Percentiles rank a stretch among this genome's conserved stretches.
Evolutionary conservation across 2,113 vertebrate species (phyloP).

Genomic region (Anoura caudifer): DNA sequence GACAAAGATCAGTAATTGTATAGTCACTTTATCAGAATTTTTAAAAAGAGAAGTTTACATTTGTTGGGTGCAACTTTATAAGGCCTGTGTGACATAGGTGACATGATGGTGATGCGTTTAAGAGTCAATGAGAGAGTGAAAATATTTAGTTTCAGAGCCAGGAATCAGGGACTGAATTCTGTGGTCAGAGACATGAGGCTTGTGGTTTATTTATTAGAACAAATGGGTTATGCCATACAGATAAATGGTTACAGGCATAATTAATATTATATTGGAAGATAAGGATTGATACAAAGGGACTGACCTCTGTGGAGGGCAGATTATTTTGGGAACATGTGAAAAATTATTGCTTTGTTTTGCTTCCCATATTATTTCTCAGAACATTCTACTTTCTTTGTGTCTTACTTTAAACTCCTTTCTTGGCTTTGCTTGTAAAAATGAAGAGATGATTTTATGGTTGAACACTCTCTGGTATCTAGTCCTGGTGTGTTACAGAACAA

Average conservation of each 20-base stretch:
- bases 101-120: background rate
- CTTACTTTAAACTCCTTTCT: conserved; percentile 1
- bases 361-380: background rate
- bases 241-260: background rate
- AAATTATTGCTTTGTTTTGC: background rate
- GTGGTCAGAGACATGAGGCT: background rate
- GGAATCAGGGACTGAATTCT: background rate
- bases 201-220: background rate
- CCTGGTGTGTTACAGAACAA: background rate
- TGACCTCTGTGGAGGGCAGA: background rate
- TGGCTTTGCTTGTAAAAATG: background rate
- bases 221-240: background rate
- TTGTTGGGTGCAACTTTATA: background rate
- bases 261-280: background rate
- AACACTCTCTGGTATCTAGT: background rate
- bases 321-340: background rate
- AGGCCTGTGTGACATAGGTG: background rate
- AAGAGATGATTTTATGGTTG: background rate
- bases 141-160: background rate
- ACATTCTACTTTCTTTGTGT: background rate
- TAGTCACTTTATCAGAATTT: background rate
- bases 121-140: background rate
- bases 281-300: background rate
- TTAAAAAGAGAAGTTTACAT: background rate
- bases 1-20: background rate